A percentile compares a stretch with the other conserved stretches of the same genome.
These are phyloP conservation scores for Lutraria lutraria DNA, from an alignment of 2,888 invertebrate genomes.

Conservation along the genomic window DNA sequence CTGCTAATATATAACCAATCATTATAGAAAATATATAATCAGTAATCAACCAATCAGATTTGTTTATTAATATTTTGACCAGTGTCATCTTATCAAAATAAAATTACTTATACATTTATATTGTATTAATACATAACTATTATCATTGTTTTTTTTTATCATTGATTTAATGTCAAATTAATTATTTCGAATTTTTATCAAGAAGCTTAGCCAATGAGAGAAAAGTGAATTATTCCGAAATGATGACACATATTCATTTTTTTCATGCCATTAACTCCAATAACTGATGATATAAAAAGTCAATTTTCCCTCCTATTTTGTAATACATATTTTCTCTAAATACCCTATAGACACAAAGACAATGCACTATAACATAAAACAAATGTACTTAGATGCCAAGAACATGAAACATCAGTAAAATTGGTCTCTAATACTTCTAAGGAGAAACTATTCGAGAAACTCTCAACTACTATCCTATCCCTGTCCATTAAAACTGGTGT, in stretches of 20 bases:
- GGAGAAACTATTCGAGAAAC: not conserved
- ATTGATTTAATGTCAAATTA: too few relatives aligned
- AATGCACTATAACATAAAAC: not conserved
- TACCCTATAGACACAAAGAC: not conserved
- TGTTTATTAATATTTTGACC: not conserved
- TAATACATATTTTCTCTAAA: not conserved
- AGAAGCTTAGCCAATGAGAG: too few relatives aligned
- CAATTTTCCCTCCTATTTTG: not conserved
- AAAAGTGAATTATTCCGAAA: too few relatives aligned
- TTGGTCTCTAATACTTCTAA: not conserved
- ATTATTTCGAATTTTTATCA: too few relatives aligned
- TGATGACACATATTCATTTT: too few relatives aligned
- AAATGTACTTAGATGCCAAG: not conserved
- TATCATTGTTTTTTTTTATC: too few relatives aligned
- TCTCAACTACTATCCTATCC: not conserved
- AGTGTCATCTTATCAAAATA: too few relatives aligned
- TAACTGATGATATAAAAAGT: not conserved
- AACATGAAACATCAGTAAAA: not conserved
- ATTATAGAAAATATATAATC: not conserved
- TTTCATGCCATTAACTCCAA: too few relatives aligned
- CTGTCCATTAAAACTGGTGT: constrained; percentile 12
- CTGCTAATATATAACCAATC: too few relatives aligned
- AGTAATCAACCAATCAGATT: not conserved
- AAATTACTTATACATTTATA: too few relatives aligned
- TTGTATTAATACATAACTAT: too few relatives aligned